phyloP scores from a whole-genome alignment of 1,140 invertebrate species.

The Drosophila repletoides region DNA sequence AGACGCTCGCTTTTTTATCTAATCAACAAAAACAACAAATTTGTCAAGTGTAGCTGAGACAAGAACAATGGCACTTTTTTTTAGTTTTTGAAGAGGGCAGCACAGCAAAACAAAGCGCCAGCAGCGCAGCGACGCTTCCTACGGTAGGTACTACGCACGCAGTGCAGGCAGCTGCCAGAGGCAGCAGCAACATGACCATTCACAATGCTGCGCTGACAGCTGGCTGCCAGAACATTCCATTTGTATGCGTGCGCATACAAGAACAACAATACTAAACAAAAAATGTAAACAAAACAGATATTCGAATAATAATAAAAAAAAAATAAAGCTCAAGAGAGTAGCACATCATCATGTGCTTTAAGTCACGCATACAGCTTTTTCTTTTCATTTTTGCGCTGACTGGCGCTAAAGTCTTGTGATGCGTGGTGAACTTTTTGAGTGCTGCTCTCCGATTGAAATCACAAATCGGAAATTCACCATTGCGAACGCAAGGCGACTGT shows the following conservation, averaged over 20 bases:
- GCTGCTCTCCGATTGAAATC: conserved; percentile 8
- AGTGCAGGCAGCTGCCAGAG: not conserved
- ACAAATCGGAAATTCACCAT: conserved; percentile 31
- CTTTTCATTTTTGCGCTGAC: not conserved
- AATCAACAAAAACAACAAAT: conserved; percentile 46
- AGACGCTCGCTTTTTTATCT: conserved; percentile 54
- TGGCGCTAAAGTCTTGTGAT: conserved; percentile 21
- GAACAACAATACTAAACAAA: conserved; percentile 3
- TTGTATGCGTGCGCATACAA: conserved; percentile 45
- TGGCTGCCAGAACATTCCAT: conserved; percentile 64
- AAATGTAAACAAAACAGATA: conserved; percentile 35
- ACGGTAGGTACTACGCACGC: conserved; percentile 2
- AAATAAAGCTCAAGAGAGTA: no score
- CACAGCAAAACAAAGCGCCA: conserved; percentile 42
- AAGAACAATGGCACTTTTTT: conserved; percentile 31
- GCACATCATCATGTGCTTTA: conserved; percentile 50
- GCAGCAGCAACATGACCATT: conserved; percentile 49
- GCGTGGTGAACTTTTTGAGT: conserved; percentile 31
- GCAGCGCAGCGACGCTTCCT: conserved; percentile 28
- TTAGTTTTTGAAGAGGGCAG: conserved; percentile 20
- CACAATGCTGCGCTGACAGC: conserved; percentile 63
- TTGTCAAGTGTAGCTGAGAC: conserved; percentile 22
- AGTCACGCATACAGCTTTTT: conserved; percentile 49
- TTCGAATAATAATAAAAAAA: no score
- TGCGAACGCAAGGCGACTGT: conserved; percentile 25